Evolutionary conservation across 2,113 vertebrate genomes (phyloP), one percentile per base, ranked within the genome.

Genomic region (Corythornis vintsioides): DNA sequence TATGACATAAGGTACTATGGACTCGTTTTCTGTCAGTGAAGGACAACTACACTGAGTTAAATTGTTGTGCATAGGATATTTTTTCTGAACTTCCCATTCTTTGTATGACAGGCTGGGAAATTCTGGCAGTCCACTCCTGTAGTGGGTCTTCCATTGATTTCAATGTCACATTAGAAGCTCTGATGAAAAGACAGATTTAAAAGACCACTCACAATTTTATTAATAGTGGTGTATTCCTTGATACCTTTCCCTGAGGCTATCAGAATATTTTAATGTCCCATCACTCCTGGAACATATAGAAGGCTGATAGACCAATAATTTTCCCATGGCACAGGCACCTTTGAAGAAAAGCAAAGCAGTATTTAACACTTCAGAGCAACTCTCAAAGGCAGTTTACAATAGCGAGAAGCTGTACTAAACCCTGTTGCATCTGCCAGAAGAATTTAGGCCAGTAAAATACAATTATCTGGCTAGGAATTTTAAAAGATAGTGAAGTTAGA

Each of bases 311-410:
- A 84, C 63, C 5, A 10, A 53, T 89, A 65, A 53, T 81, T 84
- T 95, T 88, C 70, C 80, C 31, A 29, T 55, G 74, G 18, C 45
- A 84, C 45, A 90, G 82, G 76, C 69, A 45, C 33, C 40, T 94
- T 94, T 92, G 80, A 88, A 96, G 70, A 40, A 90, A 93, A 92
- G 72, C 35, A 86, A 90, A 86, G 56, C 26, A 75, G 45, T 61
- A 88, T 89, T 93, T 90, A 95, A 90, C 88, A 84, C 66, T 86
- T 88, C 77, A 82, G 80, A 94, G 76, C 48, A 67, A 88, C 16
- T 81, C 69, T 93, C 35, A 71, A 81, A 90, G 70, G n/a, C 52
- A 71, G 0, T 88, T 92, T 90, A 42, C 2, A 2, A 22, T 8
- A 92, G 40, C 70, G 64, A 88, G 79, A 91, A 88, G 57, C 26